phyloP scores from a whole-genome alignment of 2,888 invertebrate species.

The Zaprionus obscuricornis region DNA sequence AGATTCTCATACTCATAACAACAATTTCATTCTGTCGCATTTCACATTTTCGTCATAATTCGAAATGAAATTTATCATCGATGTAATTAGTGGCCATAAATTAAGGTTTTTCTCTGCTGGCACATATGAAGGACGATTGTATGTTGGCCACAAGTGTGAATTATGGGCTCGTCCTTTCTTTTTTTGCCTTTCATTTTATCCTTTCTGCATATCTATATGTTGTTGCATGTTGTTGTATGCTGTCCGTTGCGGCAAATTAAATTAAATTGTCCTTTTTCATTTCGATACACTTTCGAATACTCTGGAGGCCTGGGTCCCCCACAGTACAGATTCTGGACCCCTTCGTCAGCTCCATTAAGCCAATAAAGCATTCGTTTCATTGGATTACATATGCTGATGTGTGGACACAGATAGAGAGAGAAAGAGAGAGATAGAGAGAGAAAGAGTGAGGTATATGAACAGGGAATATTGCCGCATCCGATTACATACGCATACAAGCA shows the following conservation, averaged over 20 bases:
- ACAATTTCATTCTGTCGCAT: neutral
- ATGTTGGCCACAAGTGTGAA: constrained; percentile 70
- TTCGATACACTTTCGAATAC: constrained; percentile 71
- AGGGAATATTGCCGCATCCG: constrained; percentile 51
- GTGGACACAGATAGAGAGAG: neutral
- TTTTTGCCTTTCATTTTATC: constrained; percentile 51
- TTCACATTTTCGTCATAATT: constrained; percentile 53
- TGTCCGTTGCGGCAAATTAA: constrained; percentile 73
- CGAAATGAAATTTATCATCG: constrained; percentile 80
- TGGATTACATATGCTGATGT: constrained; percentile 75
- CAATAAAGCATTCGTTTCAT: constrained; percentile 80
- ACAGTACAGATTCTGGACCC: neutral
- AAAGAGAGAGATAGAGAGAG: neutral
- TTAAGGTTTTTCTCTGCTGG: constrained; percentile 44
- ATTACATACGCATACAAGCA: constrained; percentile 50
- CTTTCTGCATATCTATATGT: constrained; percentile 25
- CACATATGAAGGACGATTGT: constrained; percentile 10
- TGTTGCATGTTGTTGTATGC: constrained; percentile 23
- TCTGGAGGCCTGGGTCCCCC: constrained; percentile 38
- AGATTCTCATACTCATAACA: neutral
- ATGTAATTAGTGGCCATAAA: constrained; percentile 81
- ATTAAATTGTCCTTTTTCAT: constrained; percentile 81
- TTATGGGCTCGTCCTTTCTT: constrained; percentile 54
- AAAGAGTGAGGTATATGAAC: neutral
- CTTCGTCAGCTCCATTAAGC: constrained; percentile 73